These are phyloP conservation scores for Pseudococcus viburni DNA, from an alignment of 2,888 invertebrate species.

Conservation along the genomic window DNA sequence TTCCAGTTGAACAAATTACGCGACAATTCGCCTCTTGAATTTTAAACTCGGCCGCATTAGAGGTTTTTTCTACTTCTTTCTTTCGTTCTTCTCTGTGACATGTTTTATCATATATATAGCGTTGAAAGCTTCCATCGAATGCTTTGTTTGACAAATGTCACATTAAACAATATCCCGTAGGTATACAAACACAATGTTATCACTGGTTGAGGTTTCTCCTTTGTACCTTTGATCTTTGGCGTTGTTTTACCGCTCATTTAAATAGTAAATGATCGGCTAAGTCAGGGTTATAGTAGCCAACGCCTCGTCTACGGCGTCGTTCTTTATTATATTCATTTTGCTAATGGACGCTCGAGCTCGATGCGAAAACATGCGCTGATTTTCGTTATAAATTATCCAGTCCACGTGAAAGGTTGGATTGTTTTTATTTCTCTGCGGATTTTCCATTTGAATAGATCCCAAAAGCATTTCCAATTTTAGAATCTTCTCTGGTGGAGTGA, in stretches of 20 bases:
- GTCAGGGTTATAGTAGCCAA: not conserved
- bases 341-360: not conserved
- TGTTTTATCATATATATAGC: not conserved
- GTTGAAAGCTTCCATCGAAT: constrained; percentile 1
- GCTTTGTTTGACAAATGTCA: constrained; percentile 11
- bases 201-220: constrained; percentile 24
- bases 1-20: constrained; percentile 54
- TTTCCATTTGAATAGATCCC: too few relatives aligned
- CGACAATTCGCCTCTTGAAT: constrained; percentile 36
- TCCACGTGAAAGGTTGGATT: too few relatives aligned
- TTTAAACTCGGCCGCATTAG: not conserved
- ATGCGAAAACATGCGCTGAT: not conserved
- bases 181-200: constrained; percentile 45
- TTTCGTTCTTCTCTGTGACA: not conserved
- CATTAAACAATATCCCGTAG: constrained; percentile 28
- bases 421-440: too few relatives aligned
- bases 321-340: constrained; percentile 9
- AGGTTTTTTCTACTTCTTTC: not conserved
- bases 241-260: constrained; percentile 35
- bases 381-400: not conserved
- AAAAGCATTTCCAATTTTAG: too few relatives aligned
- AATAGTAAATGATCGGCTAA: constrained; percentile 34
- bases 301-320: not conserved
- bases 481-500: too few relatives aligned
- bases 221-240: constrained; percentile 36